Evolutionary conservation across 2,888 invertebrate species (phyloP), one percentile per base, ranked within the genome.

Genomic region (Diaperis boleti): DNA sequence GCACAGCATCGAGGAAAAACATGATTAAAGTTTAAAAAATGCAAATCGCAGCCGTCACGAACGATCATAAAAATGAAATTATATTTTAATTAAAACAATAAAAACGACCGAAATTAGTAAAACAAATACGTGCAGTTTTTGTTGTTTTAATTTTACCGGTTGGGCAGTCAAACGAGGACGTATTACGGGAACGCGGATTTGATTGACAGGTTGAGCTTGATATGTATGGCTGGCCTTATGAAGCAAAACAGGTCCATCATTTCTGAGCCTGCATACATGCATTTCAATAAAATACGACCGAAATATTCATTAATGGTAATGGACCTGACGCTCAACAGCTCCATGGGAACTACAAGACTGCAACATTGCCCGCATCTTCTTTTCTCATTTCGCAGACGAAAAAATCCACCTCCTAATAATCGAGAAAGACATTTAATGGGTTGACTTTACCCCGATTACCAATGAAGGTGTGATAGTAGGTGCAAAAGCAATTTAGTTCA

Each of bases 281-380:
- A 76, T 75, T 74, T 69, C 68, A 70, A 70, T 71, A 70, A 74
- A 74, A 73, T 72, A 71, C 72, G 75, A 66, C 69, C 71, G 69
- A 75, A 74, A 74, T 76, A 74, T 75, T 75, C 73, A 75, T 75
- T 66, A 72, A 75, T 74, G 74, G 69, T 72, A 74, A 74, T 74
- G 54, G 54, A n/a, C 15, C 17, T 41, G 55, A 44, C 55, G 55
- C 29, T 55, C 26, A 11, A 41, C 42, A 55, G 29, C 55, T 29
- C 55, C 55, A 55, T 55, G 55, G 42, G 55, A 55, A 55, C 37
- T 52, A 8, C 18, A 49, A 29, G 42, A 55, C 37, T 52, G 10
- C 18, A 49, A 29, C 11, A 31, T 8, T 20, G 35, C 49, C 49
- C 49, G 49, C 49, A 49, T 35, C 35, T 17, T n/a, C 42, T 42